phyloP scores from a whole-genome alignment of 2,888 invertebrate genomes.

The Eulithis testata region DNA sequence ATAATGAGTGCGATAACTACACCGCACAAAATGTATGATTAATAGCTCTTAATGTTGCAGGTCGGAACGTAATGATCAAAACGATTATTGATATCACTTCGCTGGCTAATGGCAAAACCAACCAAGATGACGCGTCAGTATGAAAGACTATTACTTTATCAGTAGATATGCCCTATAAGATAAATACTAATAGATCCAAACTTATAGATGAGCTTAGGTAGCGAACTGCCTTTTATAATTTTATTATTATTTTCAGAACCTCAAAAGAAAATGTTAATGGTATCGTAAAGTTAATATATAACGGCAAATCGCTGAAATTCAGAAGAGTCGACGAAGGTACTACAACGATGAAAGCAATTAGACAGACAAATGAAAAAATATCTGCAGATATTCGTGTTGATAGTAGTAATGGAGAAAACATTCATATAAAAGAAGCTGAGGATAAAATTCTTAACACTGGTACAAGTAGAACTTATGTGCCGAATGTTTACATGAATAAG shows the following conservation, averaged over 20 bases:
- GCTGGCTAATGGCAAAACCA: constrained; percentile 41
- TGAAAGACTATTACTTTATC: constrained; percentile 8
- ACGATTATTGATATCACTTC: constrained; percentile 66
- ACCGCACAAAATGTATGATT: constrained; percentile 1
- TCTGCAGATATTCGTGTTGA: neutral
- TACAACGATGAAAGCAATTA: neutral
- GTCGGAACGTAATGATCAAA: constrained; percentile 60
- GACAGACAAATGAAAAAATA: neutral
- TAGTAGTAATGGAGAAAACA: constrained; percentile 6
- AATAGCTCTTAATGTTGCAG: constrained; percentile 46
- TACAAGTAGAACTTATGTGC: constrained; percentile 25
- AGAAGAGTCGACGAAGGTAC: constrained; percentile 32
- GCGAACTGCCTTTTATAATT: too few relatives aligned
- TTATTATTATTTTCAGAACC: constrained; percentile 48
- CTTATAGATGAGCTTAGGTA: too few relatives aligned
- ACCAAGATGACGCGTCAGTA: constrained; percentile 55
- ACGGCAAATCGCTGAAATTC: constrained; percentile 62
- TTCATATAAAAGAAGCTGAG: constrained; percentile 4
- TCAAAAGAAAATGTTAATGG: constrained; percentile 60
- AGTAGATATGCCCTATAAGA: constrained; percentile 1
- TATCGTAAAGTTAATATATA: constrained; percentile 63
- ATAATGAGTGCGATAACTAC: neutral
- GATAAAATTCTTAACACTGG: constrained; percentile 2
- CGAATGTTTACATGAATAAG: constrained; percentile 49
- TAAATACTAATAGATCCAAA: neutral